Evolutionary conservation across 2,888 invertebrate genomes (phyloP).

Genomic region (Drosophila melanosoma): DNA sequence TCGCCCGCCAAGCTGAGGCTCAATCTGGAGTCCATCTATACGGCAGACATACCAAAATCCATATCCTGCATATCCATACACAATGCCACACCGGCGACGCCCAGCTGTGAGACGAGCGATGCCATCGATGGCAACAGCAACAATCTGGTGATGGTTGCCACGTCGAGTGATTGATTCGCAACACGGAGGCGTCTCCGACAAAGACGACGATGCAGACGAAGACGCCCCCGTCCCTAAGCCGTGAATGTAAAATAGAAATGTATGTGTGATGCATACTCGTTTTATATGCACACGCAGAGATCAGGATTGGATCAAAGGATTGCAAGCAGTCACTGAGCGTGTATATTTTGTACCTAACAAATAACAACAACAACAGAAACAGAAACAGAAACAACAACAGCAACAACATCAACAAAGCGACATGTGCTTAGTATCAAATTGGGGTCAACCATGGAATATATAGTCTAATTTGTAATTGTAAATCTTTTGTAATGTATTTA

Average conservation of each 20-base stretch:
- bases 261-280: conserved; percentile 46
- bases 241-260: conserved; percentile 61
- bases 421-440: conserved; percentile 27
- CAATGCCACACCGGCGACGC: conserved; percentile 68
- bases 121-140: conserved; percentile 44
- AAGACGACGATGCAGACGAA: conserved; percentile 4
- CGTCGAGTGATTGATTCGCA: conserved; percentile 61
- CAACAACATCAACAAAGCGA: conserved; percentile 6
- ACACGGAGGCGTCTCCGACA: conserved; percentile 25
- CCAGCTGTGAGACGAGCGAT: conserved; percentile 55
- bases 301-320: conserved; percentile 17
- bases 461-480: conserved; percentile 59
- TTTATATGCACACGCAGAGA: conserved; percentile 31
- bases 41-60: conserved; percentile 78
- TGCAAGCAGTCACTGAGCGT: conserved; percentile 15
- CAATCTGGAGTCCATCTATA: conserved; percentile 77
- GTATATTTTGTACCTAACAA: conserved; percentile 59
- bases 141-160: conserved; percentile 41
- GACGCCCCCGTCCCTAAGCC: conserved; percentile 54
- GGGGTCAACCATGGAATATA: conserved; percentile 20
- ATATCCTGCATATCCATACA: conserved; percentile 82
- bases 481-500: conserved; percentile 45
- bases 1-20: conserved; percentile 82
- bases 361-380: conserved; percentile 8
- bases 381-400: not conserved